Evolutionary conservation across 92 coral and sea anemone genomes (phyloP).

Genomic region (Palythoa grandis): DNA sequence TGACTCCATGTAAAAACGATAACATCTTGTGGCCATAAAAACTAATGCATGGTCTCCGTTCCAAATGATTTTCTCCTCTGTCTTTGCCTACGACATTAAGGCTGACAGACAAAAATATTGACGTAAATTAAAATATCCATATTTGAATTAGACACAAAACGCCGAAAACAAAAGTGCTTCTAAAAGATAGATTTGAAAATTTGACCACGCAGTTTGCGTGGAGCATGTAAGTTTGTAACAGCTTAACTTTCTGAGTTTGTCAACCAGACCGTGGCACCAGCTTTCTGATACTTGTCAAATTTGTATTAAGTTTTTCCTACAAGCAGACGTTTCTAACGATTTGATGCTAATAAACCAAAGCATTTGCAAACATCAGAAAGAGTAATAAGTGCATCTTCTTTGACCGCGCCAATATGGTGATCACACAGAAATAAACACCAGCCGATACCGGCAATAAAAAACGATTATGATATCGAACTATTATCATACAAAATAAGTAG

Average conservation of each 20-base stretch:
- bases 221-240: too few relatives aligned
- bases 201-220: background rate
- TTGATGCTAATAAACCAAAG: background rate
- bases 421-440: background rate
- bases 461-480: background rate
- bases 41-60: background rate
- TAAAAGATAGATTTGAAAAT: background rate
- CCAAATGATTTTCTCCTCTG: background rate
- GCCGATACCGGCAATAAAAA: background rate
- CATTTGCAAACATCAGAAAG: background rate
- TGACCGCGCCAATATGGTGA: background rate
- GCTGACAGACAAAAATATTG: background rate
- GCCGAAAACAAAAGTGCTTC: background rate
- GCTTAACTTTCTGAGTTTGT: background rate
- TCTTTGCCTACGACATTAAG: background rate
- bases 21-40: slow-evolving; percentile 21
- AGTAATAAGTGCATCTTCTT: background rate
- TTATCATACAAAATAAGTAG: background rate
- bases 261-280: background rate
- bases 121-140: background rate
- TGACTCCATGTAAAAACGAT: slow-evolving; percentile 9
- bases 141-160: background rate
- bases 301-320: background rate
- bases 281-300: background rate
- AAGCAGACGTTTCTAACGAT: background rate